These are phyloP conservation scores for Listrodromus nycthemerus DNA, from an alignment of 2,888 invertebrate species.

Conservation along the genomic window DNA sequence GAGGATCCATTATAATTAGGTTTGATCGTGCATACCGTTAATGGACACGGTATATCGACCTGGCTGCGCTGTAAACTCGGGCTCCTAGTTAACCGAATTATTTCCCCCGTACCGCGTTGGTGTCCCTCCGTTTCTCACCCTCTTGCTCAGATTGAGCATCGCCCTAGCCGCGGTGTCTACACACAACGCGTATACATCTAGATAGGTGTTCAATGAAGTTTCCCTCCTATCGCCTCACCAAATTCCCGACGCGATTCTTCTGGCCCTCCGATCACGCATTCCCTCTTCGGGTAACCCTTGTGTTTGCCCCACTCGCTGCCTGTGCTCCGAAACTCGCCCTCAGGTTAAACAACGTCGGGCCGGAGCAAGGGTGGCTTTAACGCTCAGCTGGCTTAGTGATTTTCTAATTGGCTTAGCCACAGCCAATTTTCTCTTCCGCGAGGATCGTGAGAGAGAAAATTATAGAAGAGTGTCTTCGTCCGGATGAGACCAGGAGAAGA, in stretches of 20 bases:
- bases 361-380: slow-evolving; percentile 70
- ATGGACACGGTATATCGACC: slow-evolving; percentile 78
- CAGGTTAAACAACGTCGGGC: slow-evolving; percentile 75
- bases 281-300: slow-evolving; percentile 26
- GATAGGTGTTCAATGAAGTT: slow-evolving; percentile 10
- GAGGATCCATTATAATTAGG: slow-evolving; percentile 78
- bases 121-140: slow-evolving; percentile 9
- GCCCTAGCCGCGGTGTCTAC: background rate
- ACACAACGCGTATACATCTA: slow-evolving; percentile 24
- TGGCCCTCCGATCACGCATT: slow-evolving; percentile 40
- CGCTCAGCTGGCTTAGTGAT: slow-evolving; percentile 77
- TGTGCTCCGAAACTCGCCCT: slow-evolving; percentile 61
- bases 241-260: slow-evolving; percentile 54
- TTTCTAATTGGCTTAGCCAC: slow-evolving; percentile 77
- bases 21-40: slow-evolving; percentile 79
- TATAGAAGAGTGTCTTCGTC: slow-evolving; percentile 13
- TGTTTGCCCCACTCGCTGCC: slow-evolving; percentile 21
- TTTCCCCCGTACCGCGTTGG: slow-evolving; percentile 45
- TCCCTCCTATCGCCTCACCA: background rate
- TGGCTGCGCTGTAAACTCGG: slow-evolving; percentile 65
- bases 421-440: slow-evolving; percentile 51
- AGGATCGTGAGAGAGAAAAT: slow-evolving; percentile 47
- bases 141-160: slow-evolving; percentile 47
- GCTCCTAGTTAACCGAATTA: slow-evolving; percentile 78
- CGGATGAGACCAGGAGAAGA: background rate